Evolutionary conservation across 2,888 invertebrate species (phyloP).

Genomic region (Patella pellucida): DNA sequence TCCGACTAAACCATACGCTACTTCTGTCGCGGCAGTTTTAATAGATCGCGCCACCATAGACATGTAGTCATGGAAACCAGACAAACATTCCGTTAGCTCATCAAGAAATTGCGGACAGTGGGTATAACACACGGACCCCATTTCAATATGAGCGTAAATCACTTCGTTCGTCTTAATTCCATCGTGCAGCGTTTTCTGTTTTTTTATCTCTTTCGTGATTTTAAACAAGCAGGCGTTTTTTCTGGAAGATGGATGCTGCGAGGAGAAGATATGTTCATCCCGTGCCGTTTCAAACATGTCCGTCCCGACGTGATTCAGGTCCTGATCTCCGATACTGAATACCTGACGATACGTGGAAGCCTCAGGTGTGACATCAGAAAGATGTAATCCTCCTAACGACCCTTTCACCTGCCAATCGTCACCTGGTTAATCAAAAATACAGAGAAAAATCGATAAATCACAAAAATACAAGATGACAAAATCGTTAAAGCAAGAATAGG

Average conservation of each 20-base stretch:
- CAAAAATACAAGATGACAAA: too few relatives aligned
- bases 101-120: conserved; percentile 89
- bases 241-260: not conserved
- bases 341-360: conserved; percentile 88
- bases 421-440: conserved; percentile 66
- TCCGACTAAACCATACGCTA: conserved; percentile 84
- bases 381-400: conserved; percentile 90
- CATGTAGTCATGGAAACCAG: conserved; percentile 90
- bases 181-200: conserved; percentile 8
- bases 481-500: too few relatives aligned
- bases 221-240: conserved; percentile 32
- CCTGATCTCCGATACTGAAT: conserved; percentile 62
- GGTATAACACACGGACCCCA: conserved; percentile 94
- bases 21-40: conserved; percentile 91
- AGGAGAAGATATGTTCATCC: conserved; percentile 21
- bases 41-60: conserved; percentile 88
- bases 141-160: conserved; percentile 72
- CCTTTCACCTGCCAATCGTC: conserved; percentile 81
- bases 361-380: conserved; percentile 86
- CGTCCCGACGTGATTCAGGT: conserved; percentile 15
- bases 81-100: conserved; percentile 89
- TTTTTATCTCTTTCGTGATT: conserved; percentile 18
- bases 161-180: conserved; percentile 22
- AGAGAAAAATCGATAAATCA: not conserved
- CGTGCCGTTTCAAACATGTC: conserved; percentile 66